Evolutionary conservation across 2,888 invertebrate genomes (phyloP), one percentile per base, ranked within the genome.

Genomic region (Zygothrica quintamaculata): DNA sequence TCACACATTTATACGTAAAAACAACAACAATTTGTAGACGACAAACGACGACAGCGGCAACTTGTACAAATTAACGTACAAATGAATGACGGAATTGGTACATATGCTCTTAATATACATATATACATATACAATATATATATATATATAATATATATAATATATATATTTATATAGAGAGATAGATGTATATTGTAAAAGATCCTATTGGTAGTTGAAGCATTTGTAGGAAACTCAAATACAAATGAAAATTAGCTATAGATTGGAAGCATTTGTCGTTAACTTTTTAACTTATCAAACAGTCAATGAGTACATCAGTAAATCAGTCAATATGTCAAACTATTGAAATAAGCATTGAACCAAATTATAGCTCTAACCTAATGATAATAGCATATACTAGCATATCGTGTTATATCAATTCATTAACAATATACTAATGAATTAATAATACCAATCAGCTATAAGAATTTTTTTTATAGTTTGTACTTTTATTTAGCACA

Each of bases 71-170:
- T 85, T 87, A 87, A 78, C 87, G 79, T 85, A 73, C 66, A 81
- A 78, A 87, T 81, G 84, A 82, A 85, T 82, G 82, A 85, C 73
- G 84, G 85, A 87, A 85, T 82, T 69, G 66, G 87, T 81, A 74
- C 67, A 58, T 74, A 60, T 62, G 60, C 40, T 60, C 48, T 62
- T 2, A 3, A 5, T 22, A 5, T 22, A 5, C 5, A 22, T 22
- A 2, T 22, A 5, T 22, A 22, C 5, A 22, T n/a, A n/a, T n/a
- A n/a, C n/a, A n/a, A n/a, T n/a, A n/a, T n/a, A n/a, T n/a, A n/a
- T n/a, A n/a, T n/a, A n/a, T n/a, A n/a, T n/a, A n/a, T n/a, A n/a
- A 5, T 22, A 5, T 22, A 5, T 22, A 5, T 22, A 22, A 5
- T 22, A 5, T 22, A 5, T 22, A 5, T 22, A 22, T 22, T 5